phyloP scores from a whole-genome alignment of 2,797 vertebrate genomes.

The Erethizon dorsatum region DNA sequence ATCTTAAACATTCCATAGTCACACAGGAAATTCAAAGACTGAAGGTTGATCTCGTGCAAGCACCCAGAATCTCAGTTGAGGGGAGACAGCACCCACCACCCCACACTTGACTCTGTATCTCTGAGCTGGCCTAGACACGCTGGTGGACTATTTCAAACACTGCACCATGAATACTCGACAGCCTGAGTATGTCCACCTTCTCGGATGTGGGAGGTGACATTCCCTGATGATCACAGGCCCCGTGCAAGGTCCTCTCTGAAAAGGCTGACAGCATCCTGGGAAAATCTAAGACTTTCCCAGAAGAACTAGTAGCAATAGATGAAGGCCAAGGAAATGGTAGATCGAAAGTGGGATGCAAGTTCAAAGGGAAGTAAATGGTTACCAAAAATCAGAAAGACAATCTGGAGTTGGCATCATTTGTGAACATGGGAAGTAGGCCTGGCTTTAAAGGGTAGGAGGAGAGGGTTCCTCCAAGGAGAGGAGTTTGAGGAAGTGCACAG shows the following conservation, averaged over 20 bases:
- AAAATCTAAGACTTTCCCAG: not conserved
- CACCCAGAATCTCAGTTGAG: not conserved
- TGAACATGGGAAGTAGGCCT: not conserved
- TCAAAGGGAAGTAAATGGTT: not conserved
- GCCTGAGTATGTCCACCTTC: not conserved
- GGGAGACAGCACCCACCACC: not conserved
- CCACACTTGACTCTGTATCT: not conserved
- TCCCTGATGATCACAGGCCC: not conserved
- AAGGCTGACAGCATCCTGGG: not conserved
- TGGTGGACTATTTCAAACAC: slow-evolving; percentile 65
- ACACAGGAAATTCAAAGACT: slow-evolving; percentile 29
- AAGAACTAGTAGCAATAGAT: not conserved
- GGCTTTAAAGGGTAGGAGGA: not conserved
- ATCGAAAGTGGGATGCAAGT: not conserved
- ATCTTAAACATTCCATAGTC: slow-evolving; percentile 82
- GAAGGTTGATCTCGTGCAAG: not conserved
- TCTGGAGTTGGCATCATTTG: not conserved
- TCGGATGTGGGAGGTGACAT: not conserved
- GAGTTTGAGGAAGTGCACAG: not conserved
- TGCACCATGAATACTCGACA: not conserved
- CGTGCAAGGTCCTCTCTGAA: not conserved
- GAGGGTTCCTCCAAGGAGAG: not conserved
- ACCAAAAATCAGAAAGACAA: not conserved
- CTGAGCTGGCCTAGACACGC: slow-evolving; percentile 31
- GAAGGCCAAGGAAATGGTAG: not conserved